phyloP scores from a whole-genome alignment of 1,140 invertebrate species.

The Diabrotica virgifera region DNA sequence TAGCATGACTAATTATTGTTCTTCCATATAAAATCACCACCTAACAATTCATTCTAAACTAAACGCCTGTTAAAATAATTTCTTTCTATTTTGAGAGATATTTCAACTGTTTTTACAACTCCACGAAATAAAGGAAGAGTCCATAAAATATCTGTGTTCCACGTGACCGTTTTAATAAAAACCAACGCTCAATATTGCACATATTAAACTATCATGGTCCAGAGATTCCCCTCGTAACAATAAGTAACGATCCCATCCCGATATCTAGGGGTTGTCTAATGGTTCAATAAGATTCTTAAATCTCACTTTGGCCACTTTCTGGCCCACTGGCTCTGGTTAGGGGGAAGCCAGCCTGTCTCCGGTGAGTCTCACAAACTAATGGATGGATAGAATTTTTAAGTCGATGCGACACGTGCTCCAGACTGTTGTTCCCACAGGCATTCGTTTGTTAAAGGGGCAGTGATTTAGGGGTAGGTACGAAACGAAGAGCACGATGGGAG shows the following conservation, averaged over 20 bases:
- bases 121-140: too few species aligned
- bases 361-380: slow-evolving; percentile 25
- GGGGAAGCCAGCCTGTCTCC: slow-evolving; percentile 17
- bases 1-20: too few species aligned
- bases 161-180: too few species aligned
- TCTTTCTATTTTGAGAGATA: too few species aligned
- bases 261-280: slow-evolving; percentile 26
- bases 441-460: slow-evolving; percentile 6
- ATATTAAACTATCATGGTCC: slow-evolving; percentile 1
- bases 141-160: too few species aligned
- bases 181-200: not conserved
- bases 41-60: too few species aligned
- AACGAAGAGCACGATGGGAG: not conserved
- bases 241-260: slow-evolving; percentile 6
- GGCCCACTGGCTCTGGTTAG: slow-evolving; percentile 25
- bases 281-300: slow-evolving; percentile 42
- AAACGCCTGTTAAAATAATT: too few species aligned
- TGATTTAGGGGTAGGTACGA: not conserved
- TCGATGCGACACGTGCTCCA: slow-evolving; percentile 22
- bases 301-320: slow-evolving; percentile 41
- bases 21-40: too few species aligned
- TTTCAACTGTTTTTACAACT: too few species aligned
- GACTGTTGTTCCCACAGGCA: slow-evolving; percentile 18
- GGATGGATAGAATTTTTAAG: slow-evolving; percentile 29
- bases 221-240: slow-evolving; percentile 9